These are phyloP conservation scores for Andricus grossulariae DNA, from an alignment of 1,140 invertebrate species.

Conservation along the genomic window DNA sequence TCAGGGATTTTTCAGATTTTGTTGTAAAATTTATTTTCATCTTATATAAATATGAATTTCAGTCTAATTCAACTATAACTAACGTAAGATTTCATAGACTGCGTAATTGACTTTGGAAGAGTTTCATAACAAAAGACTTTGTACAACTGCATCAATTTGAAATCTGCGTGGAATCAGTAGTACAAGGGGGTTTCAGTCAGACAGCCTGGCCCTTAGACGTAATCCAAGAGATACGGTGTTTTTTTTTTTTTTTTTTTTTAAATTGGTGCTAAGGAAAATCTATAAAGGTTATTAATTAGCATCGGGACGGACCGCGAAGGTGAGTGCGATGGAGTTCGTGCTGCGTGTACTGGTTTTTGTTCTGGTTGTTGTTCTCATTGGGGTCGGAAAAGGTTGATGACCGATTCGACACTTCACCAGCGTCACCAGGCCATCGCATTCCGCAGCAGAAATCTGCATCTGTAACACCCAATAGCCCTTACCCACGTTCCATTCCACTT, in stretches of 20 bases:
- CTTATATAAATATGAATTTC: no score
- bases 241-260: conserved; percentile 34
- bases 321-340: conserved; percentile 79
- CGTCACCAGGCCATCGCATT: conserved; percentile 84
- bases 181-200: conserved; percentile 30
- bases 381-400: conserved; percentile 62
- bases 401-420: conserved; percentile 69
- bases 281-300: conserved; percentile 52
- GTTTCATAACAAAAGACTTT: not conserved
- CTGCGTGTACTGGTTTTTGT: conserved; percentile 75
- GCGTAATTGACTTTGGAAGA: not conserved
- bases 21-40: no score
- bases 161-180: conserved; percentile 2
- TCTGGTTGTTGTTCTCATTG: conserved; percentile 70
- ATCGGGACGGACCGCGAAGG: conserved; percentile 80
- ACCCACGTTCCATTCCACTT: conserved; percentile 61
- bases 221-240: conserved; percentile 31
- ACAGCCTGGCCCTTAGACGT: conserved; percentile 12
- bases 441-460: conserved; percentile 92
- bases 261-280: conserved; percentile 48
- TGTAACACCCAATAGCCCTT: conserved; percentile 81
- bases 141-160: not conserved
- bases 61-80: no score
- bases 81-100: no score
- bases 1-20: not conserved